phyloP scores from a whole-genome alignment of 1,140 invertebrate species.

The Nephila pilipes region DNA sequence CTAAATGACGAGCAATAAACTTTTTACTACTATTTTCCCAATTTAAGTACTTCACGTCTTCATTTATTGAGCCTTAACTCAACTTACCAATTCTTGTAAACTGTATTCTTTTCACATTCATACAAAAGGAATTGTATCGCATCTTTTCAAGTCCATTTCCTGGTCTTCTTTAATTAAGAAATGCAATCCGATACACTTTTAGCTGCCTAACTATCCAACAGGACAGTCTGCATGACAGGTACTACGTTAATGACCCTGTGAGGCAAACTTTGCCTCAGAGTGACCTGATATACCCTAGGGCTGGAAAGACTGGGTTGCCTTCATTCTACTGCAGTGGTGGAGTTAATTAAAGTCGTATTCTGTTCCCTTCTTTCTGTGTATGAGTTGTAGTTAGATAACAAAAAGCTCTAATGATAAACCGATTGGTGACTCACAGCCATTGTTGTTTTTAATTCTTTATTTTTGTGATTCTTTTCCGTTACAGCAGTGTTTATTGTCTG shows the following conservation, averaged over 20 bases:
- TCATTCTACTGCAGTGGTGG: neutral
- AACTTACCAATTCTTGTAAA: neutral
- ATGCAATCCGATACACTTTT: slow-evolving; percentile 65
- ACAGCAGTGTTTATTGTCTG: slow-evolving; percentile 63
- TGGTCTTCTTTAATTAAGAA: slow-evolving; percentile 41
- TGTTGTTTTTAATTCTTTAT: slow-evolving; percentile 63
- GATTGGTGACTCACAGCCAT: slow-evolving; percentile 65
- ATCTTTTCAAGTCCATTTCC: slow-evolving; percentile 36
- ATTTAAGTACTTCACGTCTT: neutral
- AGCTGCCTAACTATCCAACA: slow-evolving; percentile 53
- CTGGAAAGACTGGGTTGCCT: slow-evolving; percentile 8
- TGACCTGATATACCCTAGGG: slow-evolving; percentile 69
- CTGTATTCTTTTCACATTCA: neutral
- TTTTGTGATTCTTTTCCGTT: slow-evolving; percentile 42
- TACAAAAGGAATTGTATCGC: neutral
- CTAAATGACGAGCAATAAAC: no score
- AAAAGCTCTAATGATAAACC: slow-evolving; percentile 71
- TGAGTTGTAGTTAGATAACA: slow-evolving; percentile 57
- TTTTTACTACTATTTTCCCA: no score
- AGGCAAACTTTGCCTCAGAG: slow-evolving; percentile 46
- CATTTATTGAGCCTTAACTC: neutral
- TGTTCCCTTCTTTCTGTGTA: slow-evolving; percentile 30
- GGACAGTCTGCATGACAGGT: slow-evolving; percentile 55
- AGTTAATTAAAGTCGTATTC: slow-evolving; percentile 58
- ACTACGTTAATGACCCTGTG: slow-evolving; percentile 35